Percentiles rank a stretch among this genome's conserved stretches.
Evolutionary conservation across 2,797 vertebrate species (phyloP).

Genomic region (Hipposideros larvatus): DNA sequence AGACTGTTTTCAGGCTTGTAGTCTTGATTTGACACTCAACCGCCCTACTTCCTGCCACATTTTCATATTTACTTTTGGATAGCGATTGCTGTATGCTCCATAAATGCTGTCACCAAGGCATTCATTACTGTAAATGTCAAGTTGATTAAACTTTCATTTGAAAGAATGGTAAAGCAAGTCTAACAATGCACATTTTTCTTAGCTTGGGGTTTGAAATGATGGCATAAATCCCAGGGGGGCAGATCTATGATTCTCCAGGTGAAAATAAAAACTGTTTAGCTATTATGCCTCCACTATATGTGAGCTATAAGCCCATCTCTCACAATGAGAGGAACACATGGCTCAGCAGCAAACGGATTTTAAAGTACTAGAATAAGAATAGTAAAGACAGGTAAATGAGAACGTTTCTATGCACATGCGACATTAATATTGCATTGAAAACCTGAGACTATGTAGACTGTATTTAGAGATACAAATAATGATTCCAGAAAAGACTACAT

Average conservation of each 20-base stretch:
- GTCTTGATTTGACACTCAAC: slow-evolving; percentile 46
- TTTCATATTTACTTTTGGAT: slow-evolving; percentile 58
- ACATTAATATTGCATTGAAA: slow-evolving; percentile 71
- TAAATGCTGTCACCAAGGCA: slow-evolving; percentile 57
- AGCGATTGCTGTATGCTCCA: slow-evolving; percentile 27
- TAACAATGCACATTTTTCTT: slow-evolving; percentile 74
- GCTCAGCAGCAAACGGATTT: slow-evolving; percentile 58
- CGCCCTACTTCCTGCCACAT: neutral
- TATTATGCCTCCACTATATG: slow-evolving; percentile 48
- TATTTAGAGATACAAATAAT: slow-evolving; percentile 74
- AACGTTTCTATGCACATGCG: slow-evolving; percentile 69
- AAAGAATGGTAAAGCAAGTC: slow-evolving; percentile 72
- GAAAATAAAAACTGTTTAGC: slow-evolving; percentile 77
- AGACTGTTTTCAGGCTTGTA: neutral
- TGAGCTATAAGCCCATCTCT: slow-evolving; percentile 43
- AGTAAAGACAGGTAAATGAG: slow-evolving; percentile 77
- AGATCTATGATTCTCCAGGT: slow-evolving; percentile 69
- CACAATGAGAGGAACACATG: slow-evolving; percentile 48
- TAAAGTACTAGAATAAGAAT: slow-evolving; percentile 65
- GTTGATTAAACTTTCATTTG: slow-evolving; percentile 82
- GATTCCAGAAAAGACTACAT: slow-evolving; percentile 67
- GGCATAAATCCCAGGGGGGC: slow-evolving; percentile 65
- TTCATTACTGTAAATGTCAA: slow-evolving; percentile 70
- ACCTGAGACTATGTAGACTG: slow-evolving; percentile 51
- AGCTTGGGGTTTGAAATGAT: slow-evolving; percentile 74